Evolutionary conservation across 2,113 vertebrate species (phyloP).

Genomic region (Lynx canadensis): DNA sequence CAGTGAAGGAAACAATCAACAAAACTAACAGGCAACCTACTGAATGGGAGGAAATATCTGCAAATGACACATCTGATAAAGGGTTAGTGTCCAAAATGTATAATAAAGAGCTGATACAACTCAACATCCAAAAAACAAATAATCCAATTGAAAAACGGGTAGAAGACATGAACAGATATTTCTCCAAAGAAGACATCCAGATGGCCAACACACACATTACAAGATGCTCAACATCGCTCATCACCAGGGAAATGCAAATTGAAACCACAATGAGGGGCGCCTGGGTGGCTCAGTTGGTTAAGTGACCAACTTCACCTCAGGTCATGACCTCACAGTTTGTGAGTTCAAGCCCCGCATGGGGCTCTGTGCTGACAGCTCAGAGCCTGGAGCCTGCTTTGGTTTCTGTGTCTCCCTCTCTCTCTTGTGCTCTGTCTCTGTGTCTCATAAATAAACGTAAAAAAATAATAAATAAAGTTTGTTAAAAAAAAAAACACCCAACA

Average conservation of each 20-base stretch:
- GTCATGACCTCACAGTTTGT: too few species aligned
- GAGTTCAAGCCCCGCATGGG: too few species aligned
- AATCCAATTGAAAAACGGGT: neutral
- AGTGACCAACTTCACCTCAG: too few species aligned
- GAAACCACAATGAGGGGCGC: neutral
- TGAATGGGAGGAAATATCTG: neutral
- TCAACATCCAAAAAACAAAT: neutral
- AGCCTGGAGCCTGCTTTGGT: too few species aligned
- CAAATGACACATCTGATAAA: neutral
- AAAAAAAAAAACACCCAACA: neutral
- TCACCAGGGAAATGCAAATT: neutral
- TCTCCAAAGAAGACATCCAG: neutral
- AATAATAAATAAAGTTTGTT: too few species aligned
- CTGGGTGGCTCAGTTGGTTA: too few species aligned
- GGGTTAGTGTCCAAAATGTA: neutral
- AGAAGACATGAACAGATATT: neutral
- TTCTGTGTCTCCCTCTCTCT: too few species aligned
- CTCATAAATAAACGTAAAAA: too few species aligned
- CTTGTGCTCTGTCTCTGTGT: too few species aligned
- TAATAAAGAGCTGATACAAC: neutral
- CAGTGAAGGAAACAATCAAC: neutral
- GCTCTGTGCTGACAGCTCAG: too few species aligned
- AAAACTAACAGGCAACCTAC: neutral
- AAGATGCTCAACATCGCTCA: neutral
- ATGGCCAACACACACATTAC: neutral